Percentiles rank a stretch among this genome's conserved stretches.
phyloP scores from a whole-genome alignment of 2,113 vertebrate species.

The Craseonycteris thonglongyai region DNA sequence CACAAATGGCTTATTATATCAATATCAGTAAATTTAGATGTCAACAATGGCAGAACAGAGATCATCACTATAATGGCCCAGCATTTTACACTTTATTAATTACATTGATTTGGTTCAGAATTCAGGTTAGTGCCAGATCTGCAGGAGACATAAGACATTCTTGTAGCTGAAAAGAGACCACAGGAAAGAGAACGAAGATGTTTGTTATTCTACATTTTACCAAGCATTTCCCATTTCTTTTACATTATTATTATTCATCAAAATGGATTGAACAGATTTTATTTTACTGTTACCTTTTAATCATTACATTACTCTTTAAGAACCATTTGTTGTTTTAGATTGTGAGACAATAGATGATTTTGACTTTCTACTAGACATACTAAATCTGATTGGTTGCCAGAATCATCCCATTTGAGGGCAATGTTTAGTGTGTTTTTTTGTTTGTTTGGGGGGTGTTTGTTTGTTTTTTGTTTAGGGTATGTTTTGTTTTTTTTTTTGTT shows the following conservation, averaged over 20 bases:
- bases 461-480: no score
- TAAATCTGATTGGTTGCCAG: neutral
- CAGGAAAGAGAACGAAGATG: neutral
- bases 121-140: neutral
- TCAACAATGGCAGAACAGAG: conserved; percentile 69
- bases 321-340: neutral
- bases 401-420: neutral
- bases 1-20: conserved; percentile 74
- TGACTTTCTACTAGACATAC: neutral
- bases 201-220: neutral
- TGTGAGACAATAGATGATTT: neutral
- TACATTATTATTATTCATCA: neutral
- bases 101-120: conserved; percentile 60
- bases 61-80: conserved; percentile 47
- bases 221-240: neutral
- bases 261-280: neutral
- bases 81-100: conserved; percentile 64
- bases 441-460: no score
- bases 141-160: neutral
- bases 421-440: no score
- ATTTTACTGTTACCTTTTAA: neutral
- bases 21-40: conserved; percentile 70
- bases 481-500: no score
- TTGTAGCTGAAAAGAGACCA: rapidly evolving
- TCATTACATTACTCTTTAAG: neutral